Percentiles rank a stretch among this genome's conserved stretches.
Conservation (phyloP, 2,797 vertebrate species). For the Sciurus carolinensis region DNA sequence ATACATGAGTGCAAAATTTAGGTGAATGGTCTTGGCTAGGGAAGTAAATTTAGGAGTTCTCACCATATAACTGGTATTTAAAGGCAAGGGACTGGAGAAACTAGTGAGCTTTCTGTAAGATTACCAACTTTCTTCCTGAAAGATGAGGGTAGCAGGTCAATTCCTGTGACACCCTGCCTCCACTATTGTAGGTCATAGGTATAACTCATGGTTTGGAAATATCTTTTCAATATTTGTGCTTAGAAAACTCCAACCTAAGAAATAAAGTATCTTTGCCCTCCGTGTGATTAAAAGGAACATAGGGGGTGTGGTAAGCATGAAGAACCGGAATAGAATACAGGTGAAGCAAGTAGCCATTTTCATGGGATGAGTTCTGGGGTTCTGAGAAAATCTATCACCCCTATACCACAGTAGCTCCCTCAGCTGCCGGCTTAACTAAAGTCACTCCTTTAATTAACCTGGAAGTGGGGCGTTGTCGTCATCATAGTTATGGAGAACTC, state of each 20-base stretch:
- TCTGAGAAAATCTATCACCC: neutral
- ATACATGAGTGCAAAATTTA: neutral
- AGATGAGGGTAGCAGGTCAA: too few relatives aligned
- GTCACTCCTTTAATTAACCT: conserved; percentile 22
- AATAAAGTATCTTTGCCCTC: neutral
- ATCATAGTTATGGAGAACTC: neutral
- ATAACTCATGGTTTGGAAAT: neutral
- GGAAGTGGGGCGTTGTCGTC: neutral
- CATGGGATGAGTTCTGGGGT: neutral
- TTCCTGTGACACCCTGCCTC: neutral
- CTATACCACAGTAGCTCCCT: neutral
- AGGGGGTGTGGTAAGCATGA: neutral
- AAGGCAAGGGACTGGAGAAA: neutral
- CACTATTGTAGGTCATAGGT: neutral
- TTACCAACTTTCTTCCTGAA: neutral
- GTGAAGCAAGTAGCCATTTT: neutral
- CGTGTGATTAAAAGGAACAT: neutral
- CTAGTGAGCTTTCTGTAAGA: neutral
- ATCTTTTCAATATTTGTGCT: conserved; percentile 10
- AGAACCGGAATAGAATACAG: conserved; percentile 30
- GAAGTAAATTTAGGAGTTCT: neutral
- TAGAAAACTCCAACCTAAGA: neutral
- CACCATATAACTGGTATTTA: neutral
- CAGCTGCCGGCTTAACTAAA: neutral
- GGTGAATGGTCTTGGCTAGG: neutral